Conservation (phyloP, 2,888 invertebrate genomes). For the Diachrysia chrysitis region DNA sequence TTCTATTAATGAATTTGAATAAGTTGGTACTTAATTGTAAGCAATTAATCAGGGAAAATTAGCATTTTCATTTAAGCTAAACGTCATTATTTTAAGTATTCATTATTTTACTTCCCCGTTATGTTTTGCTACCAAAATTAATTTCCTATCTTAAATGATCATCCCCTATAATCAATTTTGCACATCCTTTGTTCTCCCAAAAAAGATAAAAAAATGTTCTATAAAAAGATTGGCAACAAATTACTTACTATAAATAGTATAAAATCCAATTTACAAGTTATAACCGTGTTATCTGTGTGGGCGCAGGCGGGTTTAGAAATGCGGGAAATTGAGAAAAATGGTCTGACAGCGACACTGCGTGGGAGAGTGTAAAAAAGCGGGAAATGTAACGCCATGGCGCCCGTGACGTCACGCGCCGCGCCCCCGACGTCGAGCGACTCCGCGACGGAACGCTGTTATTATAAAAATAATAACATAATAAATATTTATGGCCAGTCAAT, state of each 20-base stretch:
- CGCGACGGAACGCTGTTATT: conserved; percentile 34
- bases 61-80: too few relatives aligned
- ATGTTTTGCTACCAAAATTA: too few relatives aligned
- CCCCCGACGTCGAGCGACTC: conserved; percentile 27
- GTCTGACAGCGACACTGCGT: conserved; percentile 48
- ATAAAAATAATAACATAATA: conserved; percentile 50
- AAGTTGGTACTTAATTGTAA: too few relatives aligned
- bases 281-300: conserved; percentile 71
- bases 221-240: conserved; percentile 32
- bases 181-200: neutral
- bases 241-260: conserved; percentile 64
- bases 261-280: conserved; percentile 68
- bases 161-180: too few relatives aligned
- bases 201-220: conserved; percentile 8
- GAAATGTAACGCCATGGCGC: conserved; percentile 65
- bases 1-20: too few relatives aligned
- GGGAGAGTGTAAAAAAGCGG: conserved; percentile 44
- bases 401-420: conserved; percentile 71
- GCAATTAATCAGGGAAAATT: too few relatives aligned
- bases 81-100: too few relatives aligned
- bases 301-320: conserved; percentile 74
- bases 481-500: conserved; percentile 52
- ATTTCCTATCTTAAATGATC: too few relatives aligned
- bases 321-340: conserved; percentile 83
- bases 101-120: too few relatives aligned